Percentiles rank a stretch among this genome's conserved stretches.
Conservation (phyloP, 2,888 invertebrate genomes). For the Gari tellinella region DNA sequence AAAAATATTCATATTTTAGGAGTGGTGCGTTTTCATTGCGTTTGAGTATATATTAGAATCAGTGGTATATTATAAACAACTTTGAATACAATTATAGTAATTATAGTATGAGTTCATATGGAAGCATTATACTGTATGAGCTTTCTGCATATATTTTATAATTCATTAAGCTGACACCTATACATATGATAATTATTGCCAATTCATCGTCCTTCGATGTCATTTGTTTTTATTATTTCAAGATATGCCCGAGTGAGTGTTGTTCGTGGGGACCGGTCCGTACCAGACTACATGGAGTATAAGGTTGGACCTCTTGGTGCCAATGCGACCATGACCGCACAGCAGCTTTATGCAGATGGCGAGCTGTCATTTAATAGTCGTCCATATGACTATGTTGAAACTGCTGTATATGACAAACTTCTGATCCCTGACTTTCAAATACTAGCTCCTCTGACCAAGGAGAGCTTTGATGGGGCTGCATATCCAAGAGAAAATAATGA, state of each 20-base stretch:
- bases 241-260: slow-evolving; percentile 56
- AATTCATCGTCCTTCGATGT: too few species aligned
- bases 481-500: slow-evolving; percentile 30
- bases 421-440: slow-evolving; percentile 38
- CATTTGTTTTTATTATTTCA: slow-evolving; percentile 1
- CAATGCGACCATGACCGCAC: slow-evolving; percentile 21
- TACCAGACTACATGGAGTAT: slow-evolving; percentile 62
- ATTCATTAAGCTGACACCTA: too few species aligned
- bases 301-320: slow-evolving; percentile 52
- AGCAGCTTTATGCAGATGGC: slow-evolving; percentile 36
- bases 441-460: slow-evolving; percentile 40
- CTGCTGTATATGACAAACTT: slow-evolving; percentile 40
- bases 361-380: slow-evolving; percentile 58
- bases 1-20: too few species aligned
- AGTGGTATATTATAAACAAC: too few species aligned
- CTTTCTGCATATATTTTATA: too few species aligned
- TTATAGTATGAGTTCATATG: too few species aligned
- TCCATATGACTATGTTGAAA: slow-evolving; percentile 60
- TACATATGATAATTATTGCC: too few species aligned
- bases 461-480: slow-evolving; percentile 60
- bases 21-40: too few species aligned
- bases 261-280: slow-evolving; percentile 41
- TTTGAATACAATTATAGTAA: too few species aligned
- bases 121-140: too few species aligned
- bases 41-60: too few species aligned